These are phyloP conservation scores for Epinotia brunnichana DNA, from an alignment of 2,888 invertebrate species.

Conservation along the genomic window DNA sequence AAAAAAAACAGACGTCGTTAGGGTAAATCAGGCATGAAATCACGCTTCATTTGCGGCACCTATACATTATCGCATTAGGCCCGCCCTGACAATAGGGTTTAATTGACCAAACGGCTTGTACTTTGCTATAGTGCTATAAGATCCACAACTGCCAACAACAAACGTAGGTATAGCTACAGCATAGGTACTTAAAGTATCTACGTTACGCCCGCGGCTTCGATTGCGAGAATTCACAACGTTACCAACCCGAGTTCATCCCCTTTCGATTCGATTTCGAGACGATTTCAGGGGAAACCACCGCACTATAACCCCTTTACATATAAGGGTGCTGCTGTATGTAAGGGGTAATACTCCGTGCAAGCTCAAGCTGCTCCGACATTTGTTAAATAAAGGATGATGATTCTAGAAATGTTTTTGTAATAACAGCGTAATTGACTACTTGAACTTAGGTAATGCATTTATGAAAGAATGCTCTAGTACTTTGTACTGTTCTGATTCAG, in stretches of 20 bases:
- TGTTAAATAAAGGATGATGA: too few relatives aligned
- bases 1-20: conserved; percentile 36
- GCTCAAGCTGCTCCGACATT: too few relatives aligned
- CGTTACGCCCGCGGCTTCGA: neutral
- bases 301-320: too few relatives aligned
- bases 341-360: too few relatives aligned
- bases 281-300: too few relatives aligned
- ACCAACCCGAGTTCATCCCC: too few relatives aligned
- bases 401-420: too few relatives aligned
- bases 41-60: conserved; percentile 47
- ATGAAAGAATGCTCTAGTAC: too few relatives aligned
- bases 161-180: neutral
- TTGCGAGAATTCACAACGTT: neutral
- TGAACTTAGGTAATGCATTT: too few relatives aligned
- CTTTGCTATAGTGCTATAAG: neutral
- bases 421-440: too few relatives aligned
- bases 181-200: neutral
- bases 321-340: too few relatives aligned
- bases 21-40: conserved; percentile 42
- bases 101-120: conserved; percentile 46
- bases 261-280: too few relatives aligned
- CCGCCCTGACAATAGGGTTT: conserved; percentile 47
- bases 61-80: conserved; percentile 47
- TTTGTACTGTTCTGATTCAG: neutral
- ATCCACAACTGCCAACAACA: neutral